Conservation (phyloP, 2,888 invertebrate genomes). For the Lochmaea crataegi region DNA sequence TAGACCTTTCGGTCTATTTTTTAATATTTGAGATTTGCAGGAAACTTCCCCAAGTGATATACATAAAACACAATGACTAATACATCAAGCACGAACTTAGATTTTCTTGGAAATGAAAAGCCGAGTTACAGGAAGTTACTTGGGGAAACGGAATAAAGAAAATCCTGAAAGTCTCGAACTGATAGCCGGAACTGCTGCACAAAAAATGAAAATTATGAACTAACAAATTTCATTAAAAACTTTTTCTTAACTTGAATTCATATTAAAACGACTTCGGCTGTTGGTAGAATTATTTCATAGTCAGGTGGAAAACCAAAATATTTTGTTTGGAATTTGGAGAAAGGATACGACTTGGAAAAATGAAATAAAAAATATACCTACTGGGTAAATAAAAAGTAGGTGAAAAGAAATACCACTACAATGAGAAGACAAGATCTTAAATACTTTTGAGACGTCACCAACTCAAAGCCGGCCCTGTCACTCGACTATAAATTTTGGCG, state of each 20-base stretch:
- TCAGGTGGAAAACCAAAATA: not conserved
- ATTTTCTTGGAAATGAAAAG: slow-evolving; percentile 20
- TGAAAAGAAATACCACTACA: no score
- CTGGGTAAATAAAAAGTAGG: no score
- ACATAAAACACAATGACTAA: slow-evolving; percentile 35
- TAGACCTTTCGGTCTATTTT: not conserved
- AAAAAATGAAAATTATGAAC: slow-evolving; percentile 23
- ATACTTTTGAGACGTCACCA: no score
- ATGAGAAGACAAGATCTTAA: no score
- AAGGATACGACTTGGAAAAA: no score
- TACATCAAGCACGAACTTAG: slow-evolving; percentile 32
- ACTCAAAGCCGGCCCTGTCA: no score
- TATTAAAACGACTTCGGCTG: slow-evolving; percentile 19
- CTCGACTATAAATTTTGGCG: no score
- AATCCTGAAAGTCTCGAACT: slow-evolving; percentile 17
- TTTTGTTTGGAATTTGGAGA: not conserved
- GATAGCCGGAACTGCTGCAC: slow-evolving; percentile 14
- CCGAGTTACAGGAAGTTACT: slow-evolving; percentile 22
- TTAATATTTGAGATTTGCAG: slow-evolving; percentile 5
- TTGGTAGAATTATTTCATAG: not conserved
- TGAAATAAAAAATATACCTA: no score
- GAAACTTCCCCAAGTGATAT: slow-evolving; percentile 26
- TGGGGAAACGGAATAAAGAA: slow-evolving; percentile 18
- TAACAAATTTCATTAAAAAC: slow-evolving; percentile 28
- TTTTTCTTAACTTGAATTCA: slow-evolving; percentile 12